Conservation (phyloP, 1,140 invertebrate genomes). For the Calephelis virginiensis region DNA sequence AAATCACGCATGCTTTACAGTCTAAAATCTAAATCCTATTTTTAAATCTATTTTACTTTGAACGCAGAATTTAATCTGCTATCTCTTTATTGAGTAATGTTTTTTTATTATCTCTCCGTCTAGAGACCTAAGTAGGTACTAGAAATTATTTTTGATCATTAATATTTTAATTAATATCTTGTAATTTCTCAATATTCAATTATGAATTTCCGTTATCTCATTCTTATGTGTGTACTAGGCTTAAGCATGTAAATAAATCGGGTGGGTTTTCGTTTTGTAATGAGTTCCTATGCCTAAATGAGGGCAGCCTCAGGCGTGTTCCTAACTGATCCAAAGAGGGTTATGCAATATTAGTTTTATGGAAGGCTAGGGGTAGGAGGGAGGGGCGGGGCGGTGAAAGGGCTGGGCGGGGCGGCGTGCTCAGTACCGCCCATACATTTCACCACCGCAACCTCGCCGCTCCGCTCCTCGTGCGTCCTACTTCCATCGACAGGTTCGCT, state of each 20-base stretch:
- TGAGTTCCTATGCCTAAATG: conserved; percentile 44
- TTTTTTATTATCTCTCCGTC: no score
- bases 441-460: conserved; percentile 57
- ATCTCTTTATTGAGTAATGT: no score
- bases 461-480: conserved; percentile 65
- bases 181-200: neutral
- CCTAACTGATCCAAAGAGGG: conserved; percentile 49
- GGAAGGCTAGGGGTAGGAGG: conserved; percentile 61
- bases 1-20: no score
- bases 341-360: conserved; percentile 52
- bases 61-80: no score
- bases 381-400: conserved; percentile 69
- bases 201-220: neutral
- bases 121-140: no score
- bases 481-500: conserved; percentile 64
- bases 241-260: conserved; percentile 13
- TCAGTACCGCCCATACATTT: conserved; percentile 70
- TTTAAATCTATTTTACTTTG: no score
- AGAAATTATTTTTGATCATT: no score
- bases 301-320: conserved; percentile 50
- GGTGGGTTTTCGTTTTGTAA: conserved; percentile 36
- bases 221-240: neutral
- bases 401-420: conserved; percentile 73
- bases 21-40: no score
- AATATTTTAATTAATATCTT: no score